Conservation (phyloP, 2,113 vertebrate species). For the Paraplagusia blochii region DNA sequence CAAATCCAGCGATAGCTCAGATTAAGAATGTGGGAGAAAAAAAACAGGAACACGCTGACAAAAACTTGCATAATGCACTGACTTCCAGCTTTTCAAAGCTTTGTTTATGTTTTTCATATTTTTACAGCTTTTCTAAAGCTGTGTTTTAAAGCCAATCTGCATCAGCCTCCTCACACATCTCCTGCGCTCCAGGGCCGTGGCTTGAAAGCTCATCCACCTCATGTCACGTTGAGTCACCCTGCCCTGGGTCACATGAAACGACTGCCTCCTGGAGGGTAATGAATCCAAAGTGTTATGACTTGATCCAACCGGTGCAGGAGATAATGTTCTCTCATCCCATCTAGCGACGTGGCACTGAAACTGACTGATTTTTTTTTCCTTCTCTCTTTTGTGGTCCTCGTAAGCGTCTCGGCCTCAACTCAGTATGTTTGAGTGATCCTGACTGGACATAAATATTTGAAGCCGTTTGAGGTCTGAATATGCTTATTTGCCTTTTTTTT, state of each 20-base stretch:
- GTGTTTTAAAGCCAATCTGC: slow-evolving; percentile 27
- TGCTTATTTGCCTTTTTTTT: slow-evolving; percentile 36
- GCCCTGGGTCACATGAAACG: slow-evolving; percentile 7
- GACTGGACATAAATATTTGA: slow-evolving; percentile 58
- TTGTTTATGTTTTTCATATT: too few species aligned
- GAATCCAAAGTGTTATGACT: slow-evolving; percentile 13
- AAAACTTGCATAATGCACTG: slow-evolving; percentile 5
- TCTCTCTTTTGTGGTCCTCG: too few species aligned
- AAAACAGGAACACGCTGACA: background rate
- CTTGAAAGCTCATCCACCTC: slow-evolving; percentile 36
- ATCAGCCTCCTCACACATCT: slow-evolving; percentile 40
- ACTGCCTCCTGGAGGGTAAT: slow-evolving; percentile 4
- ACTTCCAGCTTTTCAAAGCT: background rate
- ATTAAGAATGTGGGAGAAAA: slow-evolving; percentile 77
- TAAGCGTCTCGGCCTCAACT: background rate
- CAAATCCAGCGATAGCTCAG: slow-evolving; percentile 75
- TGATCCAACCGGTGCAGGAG: slow-evolving; percentile 14
- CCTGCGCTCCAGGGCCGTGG: slow-evolving; percentile 14
- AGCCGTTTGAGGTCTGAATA: slow-evolving; percentile 63
- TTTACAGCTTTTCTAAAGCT: slow-evolving; percentile 17
- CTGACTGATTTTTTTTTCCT: slow-evolving; percentile 51
- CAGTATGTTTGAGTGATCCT: slow-evolving; percentile 49
- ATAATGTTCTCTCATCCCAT: slow-evolving; percentile 17
- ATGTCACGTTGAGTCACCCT: slow-evolving; percentile 11
- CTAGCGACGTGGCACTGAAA: slow-evolving; percentile 19